phyloP scores from a whole-genome alignment of 2,113 vertebrate species.

The Perognathus longimembris region DNA sequence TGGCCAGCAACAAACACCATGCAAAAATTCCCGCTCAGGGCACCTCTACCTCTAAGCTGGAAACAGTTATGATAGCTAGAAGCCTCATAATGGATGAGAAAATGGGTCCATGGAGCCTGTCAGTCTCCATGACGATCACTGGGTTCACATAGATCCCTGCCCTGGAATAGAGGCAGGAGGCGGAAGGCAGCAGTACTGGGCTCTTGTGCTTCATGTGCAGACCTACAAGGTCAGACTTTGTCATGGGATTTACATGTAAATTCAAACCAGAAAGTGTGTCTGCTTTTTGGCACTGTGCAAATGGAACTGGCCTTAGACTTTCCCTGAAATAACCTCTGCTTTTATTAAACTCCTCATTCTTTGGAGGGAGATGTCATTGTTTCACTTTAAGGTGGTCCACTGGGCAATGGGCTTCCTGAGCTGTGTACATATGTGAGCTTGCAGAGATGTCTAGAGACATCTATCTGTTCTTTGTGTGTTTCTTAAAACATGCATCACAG shows the following conservation, averaged over 20 bases:
- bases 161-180: background rate
- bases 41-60: background rate
- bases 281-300: slow-evolving; percentile 32
- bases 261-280: slow-evolving; percentile 41
- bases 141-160: background rate
- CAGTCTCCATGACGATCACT: background rate
- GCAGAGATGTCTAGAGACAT: background rate
- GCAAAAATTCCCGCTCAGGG: background rate
- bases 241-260: slow-evolving; percentile 25
- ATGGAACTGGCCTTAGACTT: slow-evolving; percentile 5
- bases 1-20: slow-evolving; percentile 1
- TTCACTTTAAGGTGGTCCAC: background rate
- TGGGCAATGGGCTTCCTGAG: background rate
- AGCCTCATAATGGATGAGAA: background rate
- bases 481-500: background rate
- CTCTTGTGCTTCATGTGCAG: background rate
- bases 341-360: slow-evolving; percentile 34
- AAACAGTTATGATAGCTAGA: background rate
- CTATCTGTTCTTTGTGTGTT: background rate
- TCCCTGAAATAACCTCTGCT: slow-evolving; percentile 25
- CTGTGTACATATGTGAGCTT: background rate
- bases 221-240: slow-evolving; percentile 7
- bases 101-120: background rate
- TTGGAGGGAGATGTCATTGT: background rate
- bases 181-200: background rate